Evolutionary conservation across 2,888 invertebrate genomes (phyloP).

Genomic region (Anaspis maculata): DNA sequence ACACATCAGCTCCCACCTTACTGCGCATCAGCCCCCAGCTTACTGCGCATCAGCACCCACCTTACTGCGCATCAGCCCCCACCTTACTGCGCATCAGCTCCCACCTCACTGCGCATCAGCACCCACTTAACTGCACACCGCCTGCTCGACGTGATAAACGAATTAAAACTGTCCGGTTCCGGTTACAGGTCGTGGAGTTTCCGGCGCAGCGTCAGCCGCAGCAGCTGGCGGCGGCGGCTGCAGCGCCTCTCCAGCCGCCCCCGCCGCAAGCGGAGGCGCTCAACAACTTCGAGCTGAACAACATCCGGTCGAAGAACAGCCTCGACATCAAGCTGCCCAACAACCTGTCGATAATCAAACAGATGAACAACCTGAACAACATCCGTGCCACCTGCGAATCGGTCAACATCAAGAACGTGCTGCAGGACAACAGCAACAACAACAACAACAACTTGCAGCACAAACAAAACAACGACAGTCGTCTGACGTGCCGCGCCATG

Average conservation of each 20-base stretch:
- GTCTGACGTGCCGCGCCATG: constrained; percentile 59
- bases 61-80: too few species aligned
- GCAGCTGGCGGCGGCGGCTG: too few species aligned
- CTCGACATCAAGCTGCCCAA: constrained; percentile 16
- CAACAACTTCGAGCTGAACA: constrained; percentile 17
- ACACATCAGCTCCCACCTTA: too few species aligned
- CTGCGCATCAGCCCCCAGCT: too few species aligned
- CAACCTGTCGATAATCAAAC: constrained; percentile 20
- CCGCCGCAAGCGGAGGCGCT: too few species aligned
- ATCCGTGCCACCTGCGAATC: constrained; percentile 35
- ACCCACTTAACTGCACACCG: too few species aligned
- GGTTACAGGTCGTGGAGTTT: constrained; percentile 74
- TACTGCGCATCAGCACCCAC: too few species aligned
- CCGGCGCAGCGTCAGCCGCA: constrained; percentile 44
- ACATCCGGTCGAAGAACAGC: constrained; percentile 17
- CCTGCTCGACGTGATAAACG: too few species aligned
- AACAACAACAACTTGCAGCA: constrained; percentile 17
- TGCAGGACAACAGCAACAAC: constrained; percentile 23
- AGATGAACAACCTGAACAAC: constrained; percentile 35
- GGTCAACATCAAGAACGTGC: constrained; percentile 24
- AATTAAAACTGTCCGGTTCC: too few species aligned
- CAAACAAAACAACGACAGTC: constrained; percentile 27
- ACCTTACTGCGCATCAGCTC: too few species aligned
- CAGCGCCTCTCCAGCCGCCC: too few species aligned
- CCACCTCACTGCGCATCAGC: too few species aligned